These are phyloP conservation scores for Enteromius anoplus DNA, from an alignment of 2,797 vertebrate species.

Conservation along the genomic window DNA sequence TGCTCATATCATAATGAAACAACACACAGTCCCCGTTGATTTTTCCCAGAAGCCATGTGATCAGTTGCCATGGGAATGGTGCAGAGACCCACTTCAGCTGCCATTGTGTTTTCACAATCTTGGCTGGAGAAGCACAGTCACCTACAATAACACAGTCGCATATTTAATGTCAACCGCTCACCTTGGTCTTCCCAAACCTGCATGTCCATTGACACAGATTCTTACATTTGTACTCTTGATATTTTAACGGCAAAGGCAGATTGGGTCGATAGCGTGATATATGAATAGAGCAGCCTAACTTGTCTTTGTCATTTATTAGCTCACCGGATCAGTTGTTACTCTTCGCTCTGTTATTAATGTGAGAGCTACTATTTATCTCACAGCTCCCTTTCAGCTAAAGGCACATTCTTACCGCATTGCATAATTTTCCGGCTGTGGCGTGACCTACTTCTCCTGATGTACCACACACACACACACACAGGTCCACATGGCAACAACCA, in stretches of 20 bases:
- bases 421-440: conserved; percentile 57
- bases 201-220: conserved; percentile 5
- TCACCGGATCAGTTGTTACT: conserved; percentile 21
- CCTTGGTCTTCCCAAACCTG: not conserved
- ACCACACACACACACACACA: not conserved
- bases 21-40: conserved; percentile 67
- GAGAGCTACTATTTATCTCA: conserved; percentile 47
- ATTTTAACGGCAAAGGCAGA: conserved; percentile 12
- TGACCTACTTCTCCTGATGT: conserved; percentile 59
- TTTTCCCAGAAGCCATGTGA: conserved; percentile 67
- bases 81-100: conserved; percentile 70
- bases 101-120: conserved; percentile 58
- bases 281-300: conserved; percentile 16
- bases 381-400: conserved; percentile 47
- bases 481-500: not conserved
- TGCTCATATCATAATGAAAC: conserved; percentile 61
- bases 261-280: conserved; percentile 15
- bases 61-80: conserved; percentile 72
- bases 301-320: conserved; percentile 31
- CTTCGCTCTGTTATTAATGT: conserved; percentile 39
- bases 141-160: conserved; percentile 45
- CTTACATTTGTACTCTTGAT: not conserved
- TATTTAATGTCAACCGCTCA: conserved; percentile 39
- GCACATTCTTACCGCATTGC: conserved; percentile 58
- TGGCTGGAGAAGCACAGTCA: conserved; percentile 55